Evolutionary conservation across 2,797 vertebrate species (phyloP), one percentile per base, ranked within the genome.

Genomic region (Pangasius macronema): DNA sequence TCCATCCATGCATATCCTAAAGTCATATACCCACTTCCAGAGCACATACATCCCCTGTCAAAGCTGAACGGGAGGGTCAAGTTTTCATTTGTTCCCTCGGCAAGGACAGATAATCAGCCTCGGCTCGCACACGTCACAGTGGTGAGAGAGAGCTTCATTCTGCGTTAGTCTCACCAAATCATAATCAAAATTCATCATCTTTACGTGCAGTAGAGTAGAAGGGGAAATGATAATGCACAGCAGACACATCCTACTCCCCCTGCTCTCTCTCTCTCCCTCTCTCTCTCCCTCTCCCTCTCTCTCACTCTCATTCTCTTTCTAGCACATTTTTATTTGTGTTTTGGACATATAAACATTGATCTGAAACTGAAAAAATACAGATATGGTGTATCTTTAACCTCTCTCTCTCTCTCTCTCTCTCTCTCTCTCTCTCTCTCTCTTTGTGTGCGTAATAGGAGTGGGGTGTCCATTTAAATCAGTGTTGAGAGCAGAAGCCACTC

Each of bases 111-210:
- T 59, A 80, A 85, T 84, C 79, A 36, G 80, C 83, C 79, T 63
- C 36, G 42, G 51, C 79, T 72, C 61, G 39, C 70, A 82, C 83
- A 86, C 77, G 73, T 88, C 82, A 85, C 72, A 59, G 85, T 77
- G 59, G n/a, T 9, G 14, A 72, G 68, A 79, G 42, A 70, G 65
- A 57, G 67, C 86, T 79, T 81, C 77, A 84, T 87, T 67, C 77
- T 82, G 83, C n/a, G 42, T 77, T 57, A 89, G 59, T 87, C 89
- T 88, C 59, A n/a, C 42, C 83, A 82, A 89, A 90, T 90, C 86
- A 88, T 84, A 90, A 87, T 80, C 82, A 86, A 81, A 83, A 84
- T 89, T 83, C 83, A 88, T 88, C 86, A 88, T 89, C 75, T 87
- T 59, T 86, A 85, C 82, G 85, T 73, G 76, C 67, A 68, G 36